Conservation (phyloP, 2,797 vertebrate genomes). For the Glyptemys insculpta region DNA sequence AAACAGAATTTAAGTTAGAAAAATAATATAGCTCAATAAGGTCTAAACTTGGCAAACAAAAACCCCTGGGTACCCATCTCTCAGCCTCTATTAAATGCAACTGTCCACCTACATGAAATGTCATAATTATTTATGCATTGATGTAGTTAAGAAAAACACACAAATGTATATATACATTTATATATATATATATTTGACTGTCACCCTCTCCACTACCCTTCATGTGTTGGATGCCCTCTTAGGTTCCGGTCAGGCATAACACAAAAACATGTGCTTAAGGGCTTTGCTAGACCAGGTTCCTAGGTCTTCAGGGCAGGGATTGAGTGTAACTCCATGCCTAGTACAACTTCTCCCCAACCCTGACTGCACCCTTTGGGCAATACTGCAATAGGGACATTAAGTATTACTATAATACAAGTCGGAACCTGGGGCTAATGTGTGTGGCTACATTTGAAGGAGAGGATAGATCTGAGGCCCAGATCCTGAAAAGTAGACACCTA, state of each 20-base stretch:
- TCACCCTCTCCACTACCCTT: neutral
- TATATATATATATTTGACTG: neutral
- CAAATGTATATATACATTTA: neutral
- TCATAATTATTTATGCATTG: neutral
- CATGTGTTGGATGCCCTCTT: neutral
- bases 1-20: neutral
- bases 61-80: neutral
- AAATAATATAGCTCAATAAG: accelerated
- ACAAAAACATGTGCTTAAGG: neutral
- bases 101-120: neutral
- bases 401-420: neutral
- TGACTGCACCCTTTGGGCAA: neutral
- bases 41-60: neutral
- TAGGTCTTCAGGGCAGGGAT: neutral
- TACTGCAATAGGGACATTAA: neutral
- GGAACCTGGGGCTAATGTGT: neutral
- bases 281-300: neutral
- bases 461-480: neutral
- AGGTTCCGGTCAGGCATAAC: neutral
- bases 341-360: neutral
- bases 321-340: neutral
- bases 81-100: neutral
- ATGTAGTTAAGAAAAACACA: neutral
- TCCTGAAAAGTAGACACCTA: neutral
- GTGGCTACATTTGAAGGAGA: neutral